phyloP scores from a whole-genome alignment of 2,888 invertebrate genomes.

The Eremobia ochroleuca region DNA sequence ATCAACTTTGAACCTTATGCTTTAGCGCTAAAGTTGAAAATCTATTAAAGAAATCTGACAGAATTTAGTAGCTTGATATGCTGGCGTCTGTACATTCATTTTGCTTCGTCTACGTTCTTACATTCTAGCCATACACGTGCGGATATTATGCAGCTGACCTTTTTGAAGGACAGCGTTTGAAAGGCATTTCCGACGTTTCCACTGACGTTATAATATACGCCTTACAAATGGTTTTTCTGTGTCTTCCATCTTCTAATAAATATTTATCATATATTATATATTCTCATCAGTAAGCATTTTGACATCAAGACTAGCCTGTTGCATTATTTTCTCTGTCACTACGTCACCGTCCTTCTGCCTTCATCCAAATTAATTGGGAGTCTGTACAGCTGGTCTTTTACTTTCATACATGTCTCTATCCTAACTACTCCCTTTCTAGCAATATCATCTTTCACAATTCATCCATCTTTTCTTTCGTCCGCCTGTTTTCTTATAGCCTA shows the following conservation, averaged over 20 bases:
- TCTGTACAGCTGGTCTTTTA: neutral
- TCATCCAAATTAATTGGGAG: neutral
- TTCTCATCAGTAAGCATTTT: neutral
- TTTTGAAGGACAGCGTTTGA: constrained; percentile 6
- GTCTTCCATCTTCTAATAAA: neutral
- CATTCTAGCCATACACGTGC: constrained; percentile 6
- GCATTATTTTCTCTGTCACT: neutral
- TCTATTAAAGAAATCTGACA: too few relatives aligned
- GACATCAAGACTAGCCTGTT: neutral
- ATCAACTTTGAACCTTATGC: too few relatives aligned
- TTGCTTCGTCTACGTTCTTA: neutral
- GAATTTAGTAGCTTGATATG: too few relatives aligned
- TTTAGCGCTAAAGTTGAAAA: too few relatives aligned
- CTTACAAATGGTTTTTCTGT: neutral
- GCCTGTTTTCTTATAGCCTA: neutral
- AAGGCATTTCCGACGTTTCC: neutral
- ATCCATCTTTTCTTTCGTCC: too few relatives aligned
- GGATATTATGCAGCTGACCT: neutral
- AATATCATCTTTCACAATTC: neutral
- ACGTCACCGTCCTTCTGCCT: neutral
- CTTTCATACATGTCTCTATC: neutral
- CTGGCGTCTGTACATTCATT: too few relatives aligned
- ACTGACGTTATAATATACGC: neutral
- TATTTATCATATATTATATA: too few relatives aligned
- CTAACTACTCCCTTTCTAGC: too few relatives aligned